Conservation (phyloP, 2,888 invertebrate genomes). For the Disparrhopalites patrizii region DNA sequence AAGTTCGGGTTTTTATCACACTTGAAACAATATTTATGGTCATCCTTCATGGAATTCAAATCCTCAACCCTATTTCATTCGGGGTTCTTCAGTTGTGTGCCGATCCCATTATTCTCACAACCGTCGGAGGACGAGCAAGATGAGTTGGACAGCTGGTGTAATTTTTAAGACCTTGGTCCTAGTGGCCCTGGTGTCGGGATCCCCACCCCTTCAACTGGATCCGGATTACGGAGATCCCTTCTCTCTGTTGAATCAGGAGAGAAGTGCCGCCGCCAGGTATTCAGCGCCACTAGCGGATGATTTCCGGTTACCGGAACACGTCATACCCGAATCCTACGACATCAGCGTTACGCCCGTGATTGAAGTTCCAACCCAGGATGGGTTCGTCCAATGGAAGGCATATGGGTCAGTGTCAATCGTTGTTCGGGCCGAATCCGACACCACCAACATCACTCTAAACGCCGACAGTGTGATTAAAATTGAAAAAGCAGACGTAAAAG, state of each 20-base stretch:
- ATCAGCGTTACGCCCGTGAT: constrained; percentile 1
- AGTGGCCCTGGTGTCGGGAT: not conserved
- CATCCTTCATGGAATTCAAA: too few species aligned
- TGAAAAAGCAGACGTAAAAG: too few species aligned
- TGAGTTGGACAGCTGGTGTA: not conserved
- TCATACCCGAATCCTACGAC: not conserved
- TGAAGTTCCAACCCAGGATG: not conserved
- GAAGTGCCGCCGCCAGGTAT: not conserved
- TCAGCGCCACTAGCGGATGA: not conserved
- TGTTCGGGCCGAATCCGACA: not conserved
- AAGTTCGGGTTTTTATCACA: too few species aligned
- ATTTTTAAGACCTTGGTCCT: not conserved
- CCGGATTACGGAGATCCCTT: not conserved
- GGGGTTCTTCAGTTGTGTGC: too few species aligned
- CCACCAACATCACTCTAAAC: not conserved
- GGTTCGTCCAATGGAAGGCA: constrained; percentile 5
- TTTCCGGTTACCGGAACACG: not conserved
- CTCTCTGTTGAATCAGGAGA: not conserved
- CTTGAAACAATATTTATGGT: too few species aligned
- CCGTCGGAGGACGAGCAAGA: not conserved
- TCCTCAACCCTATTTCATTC: too few species aligned
- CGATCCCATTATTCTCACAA: too few species aligned
- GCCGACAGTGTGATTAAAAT: not conserved
- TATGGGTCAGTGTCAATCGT: constrained; percentile 27
- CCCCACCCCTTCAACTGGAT: not conserved